These are phyloP conservation scores for Timema cristinae DNA, from an alignment of 2,888 invertebrate species.

Conservation along the genomic window DNA sequence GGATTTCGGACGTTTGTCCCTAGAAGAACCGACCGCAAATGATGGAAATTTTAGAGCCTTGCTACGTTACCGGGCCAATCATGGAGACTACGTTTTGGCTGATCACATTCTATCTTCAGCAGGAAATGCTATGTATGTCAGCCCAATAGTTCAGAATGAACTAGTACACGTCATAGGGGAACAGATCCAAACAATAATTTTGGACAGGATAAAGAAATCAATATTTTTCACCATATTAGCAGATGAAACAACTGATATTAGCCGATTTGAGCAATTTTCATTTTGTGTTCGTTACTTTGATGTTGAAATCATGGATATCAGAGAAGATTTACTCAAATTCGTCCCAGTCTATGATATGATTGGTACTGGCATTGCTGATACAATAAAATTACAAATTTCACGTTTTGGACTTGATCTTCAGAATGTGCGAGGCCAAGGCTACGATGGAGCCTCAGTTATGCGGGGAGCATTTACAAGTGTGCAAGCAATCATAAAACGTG, in stretches of 20 bases:
- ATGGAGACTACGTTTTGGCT: conserved; percentile 35
- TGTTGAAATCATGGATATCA: background rate
- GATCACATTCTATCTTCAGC: conserved; percentile 31
- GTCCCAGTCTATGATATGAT: conserved; percentile 3
- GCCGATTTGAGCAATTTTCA: background rate
- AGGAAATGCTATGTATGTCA: conserved; percentile 36
- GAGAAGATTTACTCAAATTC: background rate
- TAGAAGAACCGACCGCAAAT: conserved; percentile 7
- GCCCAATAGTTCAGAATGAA: conserved; percentile 30
- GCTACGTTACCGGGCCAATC: conserved; percentile 33
- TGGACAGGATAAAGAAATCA: background rate
- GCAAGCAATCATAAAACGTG: background rate
- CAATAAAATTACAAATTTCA: background rate
- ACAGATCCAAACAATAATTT: background rate
- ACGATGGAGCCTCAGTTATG: conserved; percentile 5
- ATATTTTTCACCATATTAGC: conserved; percentile 6
- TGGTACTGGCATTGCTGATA: background rate
- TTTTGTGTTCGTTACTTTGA: background rate
- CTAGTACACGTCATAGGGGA: background rate
- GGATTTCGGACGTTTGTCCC: background rate
- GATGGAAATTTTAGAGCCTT: conserved; percentile 38
- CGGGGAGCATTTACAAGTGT: background rate
- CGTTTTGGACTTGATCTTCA: background rate
- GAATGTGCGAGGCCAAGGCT: background rate
- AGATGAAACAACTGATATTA: conserved; percentile 36